Evolutionary conservation across 1,140 invertebrate genomes (phyloP), one percentile per base, ranked within the genome.

Genomic region (Muscidifurax raptorellus): DNA sequence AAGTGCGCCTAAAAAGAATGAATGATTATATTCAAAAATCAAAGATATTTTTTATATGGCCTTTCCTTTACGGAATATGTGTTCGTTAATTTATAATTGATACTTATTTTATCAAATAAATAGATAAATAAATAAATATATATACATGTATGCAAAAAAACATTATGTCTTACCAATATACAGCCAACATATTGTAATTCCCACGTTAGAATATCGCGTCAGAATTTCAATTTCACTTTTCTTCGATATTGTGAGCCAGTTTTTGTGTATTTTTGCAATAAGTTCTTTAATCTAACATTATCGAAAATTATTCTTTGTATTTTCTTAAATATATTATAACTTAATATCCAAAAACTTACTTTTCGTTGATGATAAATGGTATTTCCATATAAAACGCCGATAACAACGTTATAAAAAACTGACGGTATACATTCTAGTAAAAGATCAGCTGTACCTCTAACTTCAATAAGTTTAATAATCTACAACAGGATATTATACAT

Each of bases 231-330:
- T 22, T 67, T 79, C 77, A 12, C 32, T 40, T 79, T 67, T 27
- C 30, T 79, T 59, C 13, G 77, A 79, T 79, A 79, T 66, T 25
- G 4, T 79, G 40, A 66, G 12, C 77, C 77, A 79, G 25, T 79
- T 36, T 13, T 25, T 67, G 18, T 64, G 3, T 32, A 79, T 44
- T 27, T 79, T 79, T 25, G 67, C 30, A 27, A 79, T 9, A 7
- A 79, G 52, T 6, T 40, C 25, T 40, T 67, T 79, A 25, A 79
- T 44, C 77, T 79, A 32, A 12, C 67, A 67, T 67, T 2, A 32
- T 59, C 5, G 9, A n/a, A 22, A 59, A n/a, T 40, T 59, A 4
- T 0, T 7, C 13, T 30, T 7, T 30, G 1, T 59, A 30, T 27
- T 77, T 3, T 77, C n/a, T n/a, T n/a, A n/a, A 75, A 40, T 75